phyloP scores from a whole-genome alignment of 2,113 vertebrate species.

The Theristicus caerulescens region DNA sequence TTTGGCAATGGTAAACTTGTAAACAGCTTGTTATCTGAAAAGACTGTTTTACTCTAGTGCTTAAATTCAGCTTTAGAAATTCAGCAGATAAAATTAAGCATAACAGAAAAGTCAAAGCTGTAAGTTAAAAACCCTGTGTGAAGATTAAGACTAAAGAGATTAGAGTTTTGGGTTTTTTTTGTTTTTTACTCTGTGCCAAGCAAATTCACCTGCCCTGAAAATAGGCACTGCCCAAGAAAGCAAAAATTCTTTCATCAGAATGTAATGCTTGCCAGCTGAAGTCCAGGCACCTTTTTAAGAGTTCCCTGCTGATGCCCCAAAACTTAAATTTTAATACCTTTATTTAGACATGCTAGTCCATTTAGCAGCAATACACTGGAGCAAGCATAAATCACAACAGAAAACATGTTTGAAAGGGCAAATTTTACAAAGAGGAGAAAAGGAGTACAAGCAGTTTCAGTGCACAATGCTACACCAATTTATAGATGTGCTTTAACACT shows the following conservation, averaged over 20 bases:
- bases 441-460: background rate
- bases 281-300: background rate
- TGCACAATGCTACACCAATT: accelerated
- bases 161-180: background rate
- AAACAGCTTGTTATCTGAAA: background rate
- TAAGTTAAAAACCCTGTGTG: background rate
- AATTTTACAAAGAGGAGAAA: background rate
- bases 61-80: background rate
- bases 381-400: background rate
- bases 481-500: background rate
- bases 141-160: background rate
- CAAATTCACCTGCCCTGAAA: background rate
- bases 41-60: background rate
- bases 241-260: background rate
- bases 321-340: background rate
- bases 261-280: background rate
- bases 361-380: background rate
- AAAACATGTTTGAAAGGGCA: background rate
- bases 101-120: background rate
- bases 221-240: background rate
- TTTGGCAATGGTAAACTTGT: background rate
- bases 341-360: background rate
- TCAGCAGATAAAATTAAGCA: background rate
- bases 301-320: background rate
- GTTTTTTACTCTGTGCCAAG: background rate